Evolutionary conservation across 2,113 vertebrate species (phyloP).

Genomic region (Rutilus rutilus): DNA sequence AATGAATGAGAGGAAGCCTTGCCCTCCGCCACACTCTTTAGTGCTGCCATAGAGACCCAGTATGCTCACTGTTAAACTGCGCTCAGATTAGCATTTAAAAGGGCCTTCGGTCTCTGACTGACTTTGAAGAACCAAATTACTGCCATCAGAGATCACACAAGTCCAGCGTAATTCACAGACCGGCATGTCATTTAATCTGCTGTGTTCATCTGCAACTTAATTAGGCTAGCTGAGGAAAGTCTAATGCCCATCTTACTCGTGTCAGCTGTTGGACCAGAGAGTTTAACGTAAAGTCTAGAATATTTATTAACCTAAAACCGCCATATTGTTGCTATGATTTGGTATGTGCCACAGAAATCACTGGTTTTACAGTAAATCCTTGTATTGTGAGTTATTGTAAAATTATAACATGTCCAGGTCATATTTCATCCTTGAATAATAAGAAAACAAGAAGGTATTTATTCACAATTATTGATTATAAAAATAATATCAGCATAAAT

Average conservation of each 20-base stretch:
- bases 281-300: background rate
- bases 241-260: conserved; percentile 9
- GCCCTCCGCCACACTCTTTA: conserved; percentile 15
- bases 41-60: conserved; percentile 40
- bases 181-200: background rate
- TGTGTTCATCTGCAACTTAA: conserved; percentile 21
- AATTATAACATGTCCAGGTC: background rate
- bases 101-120: background rate
- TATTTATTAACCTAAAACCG: background rate
- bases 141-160: conserved; percentile 12
- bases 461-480: background rate
- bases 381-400: background rate
- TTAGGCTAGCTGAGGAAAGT: background rate
- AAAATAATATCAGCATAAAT: background rate
- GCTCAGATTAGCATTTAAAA: conserved; percentile 38
- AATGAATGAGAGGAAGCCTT: conserved; percentile 39
- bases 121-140: conserved; percentile 26
- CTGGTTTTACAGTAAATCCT: background rate
- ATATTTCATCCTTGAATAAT: background rate
- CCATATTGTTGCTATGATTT: background rate
- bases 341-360: background rate
- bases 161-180: background rate
- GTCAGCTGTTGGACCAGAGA: background rate
- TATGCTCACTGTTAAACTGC: conserved; percentile 10
- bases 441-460: background rate